Evolutionary conservation across 1,140 invertebrate species (phyloP).

Genomic region (Phocides pigmalion): DNA sequence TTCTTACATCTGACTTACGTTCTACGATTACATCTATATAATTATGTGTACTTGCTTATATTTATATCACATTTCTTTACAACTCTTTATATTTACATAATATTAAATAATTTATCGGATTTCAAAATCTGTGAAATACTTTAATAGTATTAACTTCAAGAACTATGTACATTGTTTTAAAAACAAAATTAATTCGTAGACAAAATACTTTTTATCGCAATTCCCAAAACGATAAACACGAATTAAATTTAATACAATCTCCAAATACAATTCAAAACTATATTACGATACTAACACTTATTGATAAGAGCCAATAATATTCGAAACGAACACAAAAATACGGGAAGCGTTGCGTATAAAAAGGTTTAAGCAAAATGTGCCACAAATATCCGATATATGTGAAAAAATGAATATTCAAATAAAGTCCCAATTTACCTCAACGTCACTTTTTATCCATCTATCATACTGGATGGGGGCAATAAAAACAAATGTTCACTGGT

Average conservation of each 20-base stretch:
- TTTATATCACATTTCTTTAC: constrained; percentile 74
- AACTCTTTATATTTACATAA: constrained; percentile 57
- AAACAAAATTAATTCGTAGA: neutral
- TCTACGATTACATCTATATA: constrained; percentile 23
- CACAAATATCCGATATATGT: neutral
- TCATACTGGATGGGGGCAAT: constrained; percentile 15
- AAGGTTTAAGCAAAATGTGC: constrained; percentile 8
- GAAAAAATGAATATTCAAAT: constrained; percentile 19
- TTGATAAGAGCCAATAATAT: neutral
- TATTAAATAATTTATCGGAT: neutral
- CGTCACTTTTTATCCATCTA: constrained; percentile 11
- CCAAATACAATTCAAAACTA: neutral
- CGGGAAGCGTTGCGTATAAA: neutral
- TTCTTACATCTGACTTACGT: constrained; percentile 28
- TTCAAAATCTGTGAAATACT: too few relatives aligned
- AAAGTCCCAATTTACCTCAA: constrained; percentile 12
- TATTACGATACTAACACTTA: constrained; percentile 2
- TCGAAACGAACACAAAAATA: neutral
- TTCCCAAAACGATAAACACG: neutral
- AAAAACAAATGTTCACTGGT: constrained; percentile 28
- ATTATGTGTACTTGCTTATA: constrained; percentile 47
- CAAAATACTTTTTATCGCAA: neutral
- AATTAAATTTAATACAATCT: neutral
- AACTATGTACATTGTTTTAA: too few relatives aligned
- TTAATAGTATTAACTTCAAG: too few relatives aligned